Percentiles rank a stretch among this genome's conserved stretches.
Evolutionary conservation across 2,113 vertebrate species (phyloP).

Genomic region (Nesospiza acunhae): DNA sequence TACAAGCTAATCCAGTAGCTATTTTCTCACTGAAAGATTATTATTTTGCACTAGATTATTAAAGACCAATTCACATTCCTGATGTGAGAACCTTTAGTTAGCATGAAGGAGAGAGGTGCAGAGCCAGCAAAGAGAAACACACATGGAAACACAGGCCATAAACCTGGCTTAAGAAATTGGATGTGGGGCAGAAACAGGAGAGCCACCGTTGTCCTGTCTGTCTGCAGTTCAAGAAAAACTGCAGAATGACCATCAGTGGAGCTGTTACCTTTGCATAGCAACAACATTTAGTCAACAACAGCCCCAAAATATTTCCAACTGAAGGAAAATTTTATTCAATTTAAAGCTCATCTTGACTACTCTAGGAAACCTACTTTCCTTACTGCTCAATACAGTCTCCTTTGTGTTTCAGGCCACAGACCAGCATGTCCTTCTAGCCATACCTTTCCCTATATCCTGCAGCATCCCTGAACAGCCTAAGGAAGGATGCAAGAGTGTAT

Average conservation of each 20-base stretch:
- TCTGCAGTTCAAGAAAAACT: background rate
- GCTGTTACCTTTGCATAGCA: background rate
- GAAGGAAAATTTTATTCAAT: background rate
- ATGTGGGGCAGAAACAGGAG: background rate
- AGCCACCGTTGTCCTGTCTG: background rate
- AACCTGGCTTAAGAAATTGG: background rate
- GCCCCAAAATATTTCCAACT: background rate
- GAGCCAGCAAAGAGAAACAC: background rate
- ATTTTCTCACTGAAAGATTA: background rate
- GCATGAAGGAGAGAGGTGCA: background rate
- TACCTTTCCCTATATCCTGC: background rate
- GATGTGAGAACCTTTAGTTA: background rate
- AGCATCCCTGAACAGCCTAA: background rate
- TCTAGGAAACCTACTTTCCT: background rate
- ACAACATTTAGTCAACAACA: background rate
- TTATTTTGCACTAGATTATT: background rate
- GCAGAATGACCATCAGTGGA: background rate
- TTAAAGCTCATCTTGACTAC: background rate
- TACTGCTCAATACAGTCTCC: background rate
- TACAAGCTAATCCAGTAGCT: background rate
- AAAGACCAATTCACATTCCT: background rate
- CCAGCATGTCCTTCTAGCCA: background rate
- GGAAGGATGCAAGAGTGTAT: background rate
- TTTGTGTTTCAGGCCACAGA: background rate
- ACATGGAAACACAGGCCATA: background rate